Base-by-base conservation (phyloP, 2,797 vertebrate species). In the Huso huso region DNA sequence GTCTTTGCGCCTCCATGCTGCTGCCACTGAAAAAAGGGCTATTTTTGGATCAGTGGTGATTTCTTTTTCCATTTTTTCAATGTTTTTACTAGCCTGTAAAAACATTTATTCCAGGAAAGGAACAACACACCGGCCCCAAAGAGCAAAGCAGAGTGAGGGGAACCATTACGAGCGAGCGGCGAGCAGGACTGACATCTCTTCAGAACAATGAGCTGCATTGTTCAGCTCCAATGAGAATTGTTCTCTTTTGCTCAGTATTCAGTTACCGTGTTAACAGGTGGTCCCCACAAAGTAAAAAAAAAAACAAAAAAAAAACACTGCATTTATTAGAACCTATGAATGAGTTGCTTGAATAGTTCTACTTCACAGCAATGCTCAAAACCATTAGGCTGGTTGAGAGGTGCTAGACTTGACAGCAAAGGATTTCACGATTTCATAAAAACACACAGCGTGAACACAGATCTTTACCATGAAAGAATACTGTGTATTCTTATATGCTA, bases 51-150 rank as follows among this genome's bases (percentile, higher is more conserved):
- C 76, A 66, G 68, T n/a, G 66, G 80, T 79, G 84, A 87, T 84
- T 89, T 83, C 81, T 81, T 83, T 58, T n/a, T 80, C 74, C 67
- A 8, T 53, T 63, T 62, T 77, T 81, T 81, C 75, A 63, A 78
- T 91, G 85, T 83, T 90, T 90, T 86, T 81, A 85, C 84, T 86
- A 76, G 83, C 76, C 80, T 86, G 81, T 84, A 86, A 84, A 92
- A 93, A 91, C 84, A 88, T 81, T 78, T 85, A 81, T 63, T 64
- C 72, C 23, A 72, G 72, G 77, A 69, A 69, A 68, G 73, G 78
- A 74, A 80, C 69, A 70, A 71, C 73, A 69, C 68, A 73, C 48
- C 60, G 76, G 76, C 72, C 73, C 70, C 69, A 65, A 69, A 73
- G 78, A 72, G 71, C 70, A 72, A 60, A 65, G 74, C 80, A 81